phyloP scores from a whole-genome alignment of 1,140 invertebrate genomes.

The Drosophila repletoides region DNA sequence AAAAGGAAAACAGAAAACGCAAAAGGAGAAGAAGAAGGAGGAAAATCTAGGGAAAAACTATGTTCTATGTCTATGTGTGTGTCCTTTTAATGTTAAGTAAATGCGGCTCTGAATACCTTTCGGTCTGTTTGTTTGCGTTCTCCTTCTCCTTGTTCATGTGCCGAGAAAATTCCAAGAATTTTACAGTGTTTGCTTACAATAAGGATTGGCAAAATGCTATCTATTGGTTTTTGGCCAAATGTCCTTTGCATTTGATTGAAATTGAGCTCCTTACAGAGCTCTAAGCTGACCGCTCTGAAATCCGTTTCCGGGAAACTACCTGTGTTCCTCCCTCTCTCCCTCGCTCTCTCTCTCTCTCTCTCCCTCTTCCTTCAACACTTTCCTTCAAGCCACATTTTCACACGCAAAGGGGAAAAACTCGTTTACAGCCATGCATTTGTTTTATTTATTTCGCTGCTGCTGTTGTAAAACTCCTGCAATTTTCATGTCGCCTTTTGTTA shows the following conservation, averaged over 20 bases:
- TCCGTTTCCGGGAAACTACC: conserved; percentile 16
- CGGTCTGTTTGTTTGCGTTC: no score
- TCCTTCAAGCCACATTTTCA: conserved; percentile 34
- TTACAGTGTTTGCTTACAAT: conserved; percentile 52
- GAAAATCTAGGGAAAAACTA: conserved; percentile 14
- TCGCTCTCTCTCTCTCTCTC: not conserved
- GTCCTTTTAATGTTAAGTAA: conserved; percentile 32
- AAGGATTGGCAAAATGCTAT: conserved; percentile 47
- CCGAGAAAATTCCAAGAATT: conserved; percentile 37
- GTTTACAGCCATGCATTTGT: conserved; percentile 14
- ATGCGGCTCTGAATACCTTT: no score
- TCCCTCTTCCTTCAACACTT: not conserved
- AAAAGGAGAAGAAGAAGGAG: no score
- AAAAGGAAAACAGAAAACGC: conserved; percentile 14
- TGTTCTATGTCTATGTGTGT: conserved; percentile 14
- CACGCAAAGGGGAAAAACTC: conserved; percentile 31
- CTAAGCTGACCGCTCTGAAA: conserved; percentile 4
- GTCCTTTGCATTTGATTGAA: conserved; percentile 13
- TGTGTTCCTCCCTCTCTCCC: not conserved
- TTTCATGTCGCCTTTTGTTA: conserved; percentile 16
- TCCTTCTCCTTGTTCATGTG: conserved; percentile 10
- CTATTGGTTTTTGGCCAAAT: conserved; percentile 22
- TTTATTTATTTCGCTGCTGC: conserved; percentile 7
- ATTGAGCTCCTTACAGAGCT: conserved; percentile 3
- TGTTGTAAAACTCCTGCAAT: conserved; percentile 19